Base-by-base conservation (phyloP, 2,888 invertebrate genomes). In the Tetranychus piercei region DNA sequence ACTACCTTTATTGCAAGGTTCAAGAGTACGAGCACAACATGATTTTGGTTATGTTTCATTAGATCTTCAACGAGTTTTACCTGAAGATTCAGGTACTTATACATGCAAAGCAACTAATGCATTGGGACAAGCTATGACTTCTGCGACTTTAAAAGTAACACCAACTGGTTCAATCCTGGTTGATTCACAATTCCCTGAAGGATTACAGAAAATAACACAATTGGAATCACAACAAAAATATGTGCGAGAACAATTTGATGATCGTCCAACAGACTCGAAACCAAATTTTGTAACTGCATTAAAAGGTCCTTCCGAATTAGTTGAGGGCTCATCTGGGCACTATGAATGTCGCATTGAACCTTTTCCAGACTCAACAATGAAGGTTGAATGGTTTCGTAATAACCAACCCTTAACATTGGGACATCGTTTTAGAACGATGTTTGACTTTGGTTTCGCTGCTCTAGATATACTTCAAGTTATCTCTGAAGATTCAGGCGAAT, bases 1-100 rank as follows among this genome's bases (percentile, higher is more conserved):
- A 80, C 88, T 88, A 85, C 90, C 91, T 81, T 87, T 96, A 80
- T 89, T 93, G 85, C 93, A 94, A 86, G 86, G 86, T 84, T 93
- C 94, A 70, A 88, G 94, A 82, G 92, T 90, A 78, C 92, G 93
- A 73, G 90, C 91, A 74, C 92, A 92, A 86, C 93, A 92, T 83
- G 94, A 94, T 82, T 94, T 94, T 82, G 95, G 95, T 81, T 97
- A 94, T 81, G 95, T 96, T 22, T 94, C 96, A 9, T 85, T 99
- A 74, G 96, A 97, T 83, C 88, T 99, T 74, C 88, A 95, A 78
- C 88, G 94, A 85, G 91, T 94, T 76, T 89, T 94, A 80, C 87
- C 91, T 74, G 94, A 94, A 85, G 96, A 96, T 83, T 90, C 91
- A 76, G 96, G 95, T 78, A 91, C 90, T 6, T 96, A 95, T 83